phyloP scores from a whole-genome alignment of 1,140 invertebrate species.

The Drosophila ambigua region DNA sequence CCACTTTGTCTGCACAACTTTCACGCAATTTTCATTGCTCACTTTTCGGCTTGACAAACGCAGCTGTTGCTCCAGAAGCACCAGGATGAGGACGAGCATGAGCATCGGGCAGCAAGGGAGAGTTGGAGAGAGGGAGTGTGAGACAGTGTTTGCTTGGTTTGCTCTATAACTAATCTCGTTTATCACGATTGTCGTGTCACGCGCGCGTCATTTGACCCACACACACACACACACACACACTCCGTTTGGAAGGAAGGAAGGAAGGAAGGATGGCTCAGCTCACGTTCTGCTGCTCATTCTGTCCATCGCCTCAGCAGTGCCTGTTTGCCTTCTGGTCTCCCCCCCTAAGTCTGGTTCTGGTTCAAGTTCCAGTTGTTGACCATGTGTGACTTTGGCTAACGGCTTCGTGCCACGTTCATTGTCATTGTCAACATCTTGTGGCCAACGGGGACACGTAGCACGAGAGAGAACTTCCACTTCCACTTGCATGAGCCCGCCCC shows the following conservation, averaged over 20 bases:
- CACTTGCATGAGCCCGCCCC: background rate
- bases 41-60: slow-evolving; percentile 61
- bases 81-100: background rate
- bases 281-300: slow-evolving; percentile 34
- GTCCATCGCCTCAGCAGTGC: background rate
- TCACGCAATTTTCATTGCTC: slow-evolving; percentile 63
- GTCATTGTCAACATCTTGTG: slow-evolving; percentile 79
- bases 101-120: background rate
- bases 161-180: slow-evolving; percentile 65
- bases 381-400: slow-evolving; percentile 48
- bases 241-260: too few relatives aligned
- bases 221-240: slow-evolving; percentile 28
- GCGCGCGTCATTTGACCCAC: slow-evolving; percentile 72
- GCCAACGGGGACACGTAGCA: slow-evolving; percentile 59
- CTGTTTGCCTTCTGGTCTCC: background rate
- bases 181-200: slow-evolving; percentile 73
- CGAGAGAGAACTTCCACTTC: background rate
- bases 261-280: slow-evolving; percentile 12
- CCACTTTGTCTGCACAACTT: slow-evolving; percentile 39
- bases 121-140: slow-evolving; percentile 19
- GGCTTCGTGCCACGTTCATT: slow-evolving; percentile 65
- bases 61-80: slow-evolving; percentile 58
- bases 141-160: slow-evolving; percentile 42
- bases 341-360: slow-evolving; percentile 10
- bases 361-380: slow-evolving; percentile 41